Percentiles rank a stretch among this genome's conserved stretches.
phyloP scores from a whole-genome alignment of 2,888 invertebrate genomes.

The Formica aserva region DNA sequence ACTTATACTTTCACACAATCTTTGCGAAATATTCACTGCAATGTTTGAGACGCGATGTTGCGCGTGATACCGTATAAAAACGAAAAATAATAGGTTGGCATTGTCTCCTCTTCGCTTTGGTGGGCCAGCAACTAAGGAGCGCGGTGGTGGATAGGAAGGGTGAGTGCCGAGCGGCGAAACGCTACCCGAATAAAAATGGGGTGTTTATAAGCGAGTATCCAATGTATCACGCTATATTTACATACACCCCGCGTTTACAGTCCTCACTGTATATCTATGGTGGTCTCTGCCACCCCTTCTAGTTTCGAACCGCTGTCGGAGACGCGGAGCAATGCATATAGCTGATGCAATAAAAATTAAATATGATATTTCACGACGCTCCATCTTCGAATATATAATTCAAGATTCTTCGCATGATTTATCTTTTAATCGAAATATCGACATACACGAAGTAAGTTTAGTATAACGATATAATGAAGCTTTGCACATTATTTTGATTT shows the following conservation, averaged over 20 bases:
- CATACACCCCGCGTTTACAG: slow-evolving; percentile 82
- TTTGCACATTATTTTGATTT: not conserved
- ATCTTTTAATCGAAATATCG: not conserved
- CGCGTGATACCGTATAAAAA: slow-evolving; percentile 76
- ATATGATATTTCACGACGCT: slow-evolving; percentile 81
- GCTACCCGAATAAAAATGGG: slow-evolving; percentile 85
- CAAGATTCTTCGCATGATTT: slow-evolving; percentile 67
- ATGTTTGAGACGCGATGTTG: slow-evolving; percentile 51
- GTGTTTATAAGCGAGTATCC: slow-evolving; percentile 86
- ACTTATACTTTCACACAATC: not conserved
- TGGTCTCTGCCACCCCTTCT: slow-evolving; percentile 61
- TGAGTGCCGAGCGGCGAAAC: slow-evolving; percentile 80
- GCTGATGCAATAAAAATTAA: slow-evolving; percentile 85
- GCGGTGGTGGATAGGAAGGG: slow-evolving; percentile 59
- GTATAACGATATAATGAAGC: not conserved
- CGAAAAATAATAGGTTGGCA: slow-evolving; percentile 80
- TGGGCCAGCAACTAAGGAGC: slow-evolving; percentile 62
- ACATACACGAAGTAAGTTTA: not conserved
- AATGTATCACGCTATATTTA: slow-evolving; percentile 86
- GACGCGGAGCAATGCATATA: slow-evolving; percentile 75
- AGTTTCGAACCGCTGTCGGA: slow-evolving; percentile 46
- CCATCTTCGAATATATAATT: slow-evolving; percentile 78
- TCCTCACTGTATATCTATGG: slow-evolving; percentile 76
- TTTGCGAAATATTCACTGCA: slow-evolving; percentile 11
- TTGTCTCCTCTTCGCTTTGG: slow-evolving; percentile 42